Evolutionary conservation across 2,797 vertebrate genomes (phyloP).

Genomic region (Fringilla coelebs): DNA sequence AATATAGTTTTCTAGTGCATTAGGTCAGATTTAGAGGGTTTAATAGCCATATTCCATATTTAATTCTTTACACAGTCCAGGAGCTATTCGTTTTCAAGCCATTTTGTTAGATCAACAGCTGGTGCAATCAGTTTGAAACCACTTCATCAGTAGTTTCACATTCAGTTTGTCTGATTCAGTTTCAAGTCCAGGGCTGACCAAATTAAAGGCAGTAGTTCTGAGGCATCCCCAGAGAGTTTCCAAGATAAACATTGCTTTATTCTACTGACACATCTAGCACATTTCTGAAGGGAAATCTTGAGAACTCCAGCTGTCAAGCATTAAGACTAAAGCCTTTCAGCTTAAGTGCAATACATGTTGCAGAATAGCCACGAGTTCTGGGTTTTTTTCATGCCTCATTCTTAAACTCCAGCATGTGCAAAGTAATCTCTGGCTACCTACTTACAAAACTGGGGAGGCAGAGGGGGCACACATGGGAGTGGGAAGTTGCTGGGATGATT

Average conservation of each 20-base stretch:
- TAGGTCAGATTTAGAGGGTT: not conserved
- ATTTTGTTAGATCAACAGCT: not conserved
- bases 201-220: not conserved
- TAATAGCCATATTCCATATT: not conserved
- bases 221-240: not conserved
- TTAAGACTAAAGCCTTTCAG: not conserved
- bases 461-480: not conserved
- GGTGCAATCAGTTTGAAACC: not conserved
- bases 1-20: not conserved
- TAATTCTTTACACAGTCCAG: not conserved
- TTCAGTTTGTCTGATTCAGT: not conserved
- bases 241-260: not conserved
- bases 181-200: not conserved
- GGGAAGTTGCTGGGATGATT: not conserved
- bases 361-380: not conserved
- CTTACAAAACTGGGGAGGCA: not conserved
- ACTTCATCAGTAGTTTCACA: not conserved
- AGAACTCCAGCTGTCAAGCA: not conserved
- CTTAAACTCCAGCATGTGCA: not conserved
- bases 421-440: not conserved
- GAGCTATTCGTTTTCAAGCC: not conserved
- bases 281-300: not conserved
- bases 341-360: not conserved
- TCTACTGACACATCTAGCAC: not conserved
- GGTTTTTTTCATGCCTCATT: not conserved